phyloP scores from a whole-genome alignment of 2,888 invertebrate species.

The Lagria hirta region DNA sequence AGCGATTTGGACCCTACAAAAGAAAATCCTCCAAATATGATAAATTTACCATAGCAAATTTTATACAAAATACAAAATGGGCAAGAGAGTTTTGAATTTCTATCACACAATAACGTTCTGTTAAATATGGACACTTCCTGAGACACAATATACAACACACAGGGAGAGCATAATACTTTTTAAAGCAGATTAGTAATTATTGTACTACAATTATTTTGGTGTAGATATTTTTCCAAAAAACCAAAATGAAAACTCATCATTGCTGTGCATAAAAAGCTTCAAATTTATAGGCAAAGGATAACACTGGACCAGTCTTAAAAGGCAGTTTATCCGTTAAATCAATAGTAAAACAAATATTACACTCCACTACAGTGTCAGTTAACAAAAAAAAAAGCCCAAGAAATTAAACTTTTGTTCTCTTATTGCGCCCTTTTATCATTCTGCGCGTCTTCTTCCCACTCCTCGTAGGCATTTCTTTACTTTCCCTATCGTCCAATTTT shows the following conservation, averaged over 20 bases:
- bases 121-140: constrained; percentile 43
- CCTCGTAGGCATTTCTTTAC: constrained; percentile 37
- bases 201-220: constrained; percentile 46
- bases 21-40: constrained; percentile 16
- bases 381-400: constrained; percentile 8
- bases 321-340: constrained; percentile 21
- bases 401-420: constrained; percentile 21
- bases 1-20: constrained; percentile 22
- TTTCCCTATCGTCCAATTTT: constrained; percentile 42
- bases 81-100: constrained; percentile 24
- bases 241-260: constrained; percentile 28
- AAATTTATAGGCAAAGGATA: constrained; percentile 35
- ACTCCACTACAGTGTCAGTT: constrained; percentile 10
- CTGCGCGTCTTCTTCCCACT: constrained; percentile 41
- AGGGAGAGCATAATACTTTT: constrained; percentile 38
- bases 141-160: constrained; percentile 40
- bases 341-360: constrained; percentile 4
- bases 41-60: constrained; percentile 22
- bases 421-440: constrained; percentile 38
- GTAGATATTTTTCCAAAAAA: constrained; percentile 29
- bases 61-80: constrained; percentile 25
- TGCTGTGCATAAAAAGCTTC: constrained; percentile 46
- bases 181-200: constrained; percentile 47
- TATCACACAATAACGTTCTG: constrained; percentile 28
- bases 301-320: constrained; percentile 33